Evolutionary conservation across 2,113 vertebrate genomes (phyloP).

Genomic region (Passer domesticus): DNA sequence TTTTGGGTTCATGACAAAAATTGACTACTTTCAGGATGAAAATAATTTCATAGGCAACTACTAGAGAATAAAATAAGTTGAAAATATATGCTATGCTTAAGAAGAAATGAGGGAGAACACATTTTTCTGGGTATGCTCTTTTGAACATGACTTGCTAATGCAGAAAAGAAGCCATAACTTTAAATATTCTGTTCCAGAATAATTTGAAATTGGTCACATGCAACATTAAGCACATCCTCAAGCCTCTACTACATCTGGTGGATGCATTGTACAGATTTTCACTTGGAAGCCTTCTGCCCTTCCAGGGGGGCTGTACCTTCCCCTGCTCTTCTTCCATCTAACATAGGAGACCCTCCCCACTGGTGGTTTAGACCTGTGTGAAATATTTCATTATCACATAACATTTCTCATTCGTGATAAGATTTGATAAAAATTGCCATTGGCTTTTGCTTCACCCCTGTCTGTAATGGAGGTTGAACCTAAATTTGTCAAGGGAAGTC

Average conservation of each 20-base stretch:
- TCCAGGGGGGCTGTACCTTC: neutral
- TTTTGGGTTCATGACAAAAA: neutral
- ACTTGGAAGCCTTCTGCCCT: neutral
- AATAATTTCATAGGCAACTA: neutral
- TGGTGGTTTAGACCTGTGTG: neutral
- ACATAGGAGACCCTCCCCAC: neutral
- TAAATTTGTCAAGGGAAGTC: neutral
- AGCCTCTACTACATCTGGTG: neutral
- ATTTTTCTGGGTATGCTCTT: neutral
- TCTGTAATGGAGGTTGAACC: neutral
- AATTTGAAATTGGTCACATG: neutral
- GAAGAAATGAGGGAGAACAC: neutral
- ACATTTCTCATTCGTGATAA: neutral
- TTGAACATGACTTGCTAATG: neutral
- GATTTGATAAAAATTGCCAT: neutral
- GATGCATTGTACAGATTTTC: neutral
- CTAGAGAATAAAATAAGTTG: neutral
- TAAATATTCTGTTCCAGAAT: neutral
- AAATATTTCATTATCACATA: neutral
- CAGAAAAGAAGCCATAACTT: neutral
- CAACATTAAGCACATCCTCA: neutral
- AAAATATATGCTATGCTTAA: neutral
- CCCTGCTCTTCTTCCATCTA: neutral
- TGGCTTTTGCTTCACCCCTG: neutral
- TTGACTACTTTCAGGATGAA: neutral